These are phyloP conservation scores for Gymnothorax javanicus DNA, from an alignment of 2,797 vertebrate species.

Conservation along the genomic window DNA sequence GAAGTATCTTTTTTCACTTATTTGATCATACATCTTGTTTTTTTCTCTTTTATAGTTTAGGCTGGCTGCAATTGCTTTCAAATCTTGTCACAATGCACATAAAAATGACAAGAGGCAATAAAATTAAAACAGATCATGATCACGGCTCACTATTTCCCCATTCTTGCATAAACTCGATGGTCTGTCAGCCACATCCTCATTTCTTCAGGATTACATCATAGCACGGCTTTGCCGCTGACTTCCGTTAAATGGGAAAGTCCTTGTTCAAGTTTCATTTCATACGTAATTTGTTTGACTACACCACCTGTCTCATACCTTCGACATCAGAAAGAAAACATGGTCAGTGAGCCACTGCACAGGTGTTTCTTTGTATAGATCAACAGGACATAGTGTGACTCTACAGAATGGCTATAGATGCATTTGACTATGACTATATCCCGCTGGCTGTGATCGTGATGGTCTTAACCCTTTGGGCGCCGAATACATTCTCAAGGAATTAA, in stretches of 20 bases:
- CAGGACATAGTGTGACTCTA: neutral
- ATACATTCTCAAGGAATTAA: too few species aligned
- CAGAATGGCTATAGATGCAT: neutral
- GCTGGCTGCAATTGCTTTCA: neutral
- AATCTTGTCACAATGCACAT: neutral
- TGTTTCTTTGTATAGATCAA: neutral
- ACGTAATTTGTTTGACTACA: neutral
- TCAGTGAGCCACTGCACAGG: neutral
- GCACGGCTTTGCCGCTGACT: neutral
- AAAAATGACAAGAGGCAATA: neutral
- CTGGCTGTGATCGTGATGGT: neutral
- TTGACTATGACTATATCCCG: neutral
- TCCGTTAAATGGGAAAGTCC: conserved; percentile 23
- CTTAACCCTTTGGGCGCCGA: too few species aligned
- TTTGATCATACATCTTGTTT: neutral
- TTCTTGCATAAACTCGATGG: neutral
- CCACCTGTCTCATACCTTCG: neutral
- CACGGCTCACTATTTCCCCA: neutral
- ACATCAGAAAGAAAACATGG: neutral
- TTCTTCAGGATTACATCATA: neutral
- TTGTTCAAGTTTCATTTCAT: neutral
- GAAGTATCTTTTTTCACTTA: neutral
- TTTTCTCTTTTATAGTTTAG: neutral
- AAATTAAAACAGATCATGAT: neutral
- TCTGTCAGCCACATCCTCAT: neutral